A percentile compares a stretch with the other conserved stretches of the same genome.
These are phyloP conservation scores for Drosophila nr. perissopoda DNA, from an alignment of 2,888 invertebrate species.

Conservation along the genomic window DNA sequence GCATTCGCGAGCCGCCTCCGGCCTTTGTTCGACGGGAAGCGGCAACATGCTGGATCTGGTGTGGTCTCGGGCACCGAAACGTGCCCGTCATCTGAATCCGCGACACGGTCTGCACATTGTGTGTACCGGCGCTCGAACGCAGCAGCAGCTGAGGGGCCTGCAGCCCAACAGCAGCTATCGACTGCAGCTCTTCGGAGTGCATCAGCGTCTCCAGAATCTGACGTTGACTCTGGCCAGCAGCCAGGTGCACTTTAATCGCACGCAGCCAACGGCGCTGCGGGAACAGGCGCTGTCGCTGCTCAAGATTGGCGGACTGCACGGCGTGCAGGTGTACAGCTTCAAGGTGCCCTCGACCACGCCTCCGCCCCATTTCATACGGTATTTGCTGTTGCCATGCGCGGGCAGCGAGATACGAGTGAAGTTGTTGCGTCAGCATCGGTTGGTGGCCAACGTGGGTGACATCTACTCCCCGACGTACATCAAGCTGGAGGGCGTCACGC, in stretches of 20 bases:
- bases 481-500: constrained; percentile 78
- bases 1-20: constrained; percentile 12
- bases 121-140: constrained; percentile 83
- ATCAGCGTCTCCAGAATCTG: constrained; percentile 83
- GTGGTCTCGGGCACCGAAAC: constrained; percentile 79
- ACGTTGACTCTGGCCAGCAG: constrained; percentile 81
- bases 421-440: constrained; percentile 83
- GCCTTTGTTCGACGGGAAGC: constrained; percentile 45
- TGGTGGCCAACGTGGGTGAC: constrained; percentile 82
- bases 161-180: constrained; percentile 82
- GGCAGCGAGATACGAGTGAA: constrained; percentile 86
- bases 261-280: constrained; percentile 84
- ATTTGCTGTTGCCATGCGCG: constrained; percentile 87
- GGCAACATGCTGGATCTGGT: constrained; percentile 72
- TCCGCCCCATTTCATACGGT: constrained; percentile 66
- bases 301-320: constrained; percentile 86
- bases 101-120: constrained; percentile 75
- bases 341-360: constrained; percentile 85
- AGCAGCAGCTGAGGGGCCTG: constrained; percentile 81
- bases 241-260: constrained; percentile 82
- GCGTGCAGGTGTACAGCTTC: constrained; percentile 86
- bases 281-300: constrained; percentile 86
- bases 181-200: constrained; percentile 84
- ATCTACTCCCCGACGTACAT: constrained; percentile 86
- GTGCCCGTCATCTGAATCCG: constrained; percentile 75